Evolutionary conservation across 2,113 vertebrate species (phyloP).

Genomic region (Ailuropoda melanoleuca): DNA sequence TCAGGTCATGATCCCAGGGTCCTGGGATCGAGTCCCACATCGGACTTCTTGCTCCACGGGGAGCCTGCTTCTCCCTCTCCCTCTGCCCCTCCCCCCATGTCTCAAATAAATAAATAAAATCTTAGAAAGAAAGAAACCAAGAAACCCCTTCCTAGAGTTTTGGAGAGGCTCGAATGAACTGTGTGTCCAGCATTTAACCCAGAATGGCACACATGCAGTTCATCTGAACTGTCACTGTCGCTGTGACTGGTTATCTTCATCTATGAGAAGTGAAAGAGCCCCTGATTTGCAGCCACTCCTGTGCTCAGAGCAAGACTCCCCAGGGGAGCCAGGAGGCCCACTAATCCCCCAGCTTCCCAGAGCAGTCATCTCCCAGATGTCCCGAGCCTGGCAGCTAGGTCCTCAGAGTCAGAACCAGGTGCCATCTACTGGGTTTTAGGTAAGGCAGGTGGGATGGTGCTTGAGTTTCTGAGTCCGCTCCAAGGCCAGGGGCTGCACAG

Average conservation of each 20-base stretch:
- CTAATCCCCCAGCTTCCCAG: background rate
- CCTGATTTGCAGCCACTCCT: background rate
- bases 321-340: background rate
- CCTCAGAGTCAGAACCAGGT: background rate
- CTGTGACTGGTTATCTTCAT: background rate
- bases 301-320: background rate
- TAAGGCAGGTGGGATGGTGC: too few species aligned
- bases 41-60: too few species aligned
- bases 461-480: background rate
- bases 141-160: background rate
- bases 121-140: too few species aligned
- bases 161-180: background rate
- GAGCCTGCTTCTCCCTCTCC: too few species aligned
- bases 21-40: too few species aligned
- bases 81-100: too few species aligned
- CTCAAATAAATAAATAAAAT: too few species aligned
- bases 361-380: background rate
- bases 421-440: background rate
- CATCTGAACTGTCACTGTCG: rapidly evolving
- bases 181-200: rapidly evolving
- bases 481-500: background rate
- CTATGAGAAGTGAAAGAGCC: background rate
- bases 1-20: too few species aligned
- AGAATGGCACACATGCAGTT: rapidly evolving
- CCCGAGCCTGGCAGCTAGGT: background rate